phyloP scores from a whole-genome alignment of 2,888 invertebrate species.

The Eupithecia centaureata region DNA sequence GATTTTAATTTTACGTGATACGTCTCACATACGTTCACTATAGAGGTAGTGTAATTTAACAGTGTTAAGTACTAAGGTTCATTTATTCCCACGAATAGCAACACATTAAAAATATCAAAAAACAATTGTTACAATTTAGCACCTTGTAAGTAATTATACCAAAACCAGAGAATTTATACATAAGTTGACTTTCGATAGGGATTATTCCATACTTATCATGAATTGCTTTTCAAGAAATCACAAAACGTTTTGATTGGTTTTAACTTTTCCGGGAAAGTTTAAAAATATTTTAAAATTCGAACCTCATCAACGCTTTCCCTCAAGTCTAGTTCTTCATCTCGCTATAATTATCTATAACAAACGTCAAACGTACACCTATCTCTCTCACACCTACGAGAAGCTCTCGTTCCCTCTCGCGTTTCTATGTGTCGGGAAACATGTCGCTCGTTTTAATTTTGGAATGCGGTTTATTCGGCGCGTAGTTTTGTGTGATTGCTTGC shows the following conservation, averaged over 20 bases:
- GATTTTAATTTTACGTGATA: too few species aligned
- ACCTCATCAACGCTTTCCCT: slow-evolving; percentile 5
- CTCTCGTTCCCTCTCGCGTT: slow-evolving; percentile 41
- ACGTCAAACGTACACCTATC: slow-evolving; percentile 64
- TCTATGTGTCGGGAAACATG: slow-evolving; percentile 63
- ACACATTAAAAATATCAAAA: too few species aligned
- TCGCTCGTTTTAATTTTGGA: slow-evolving; percentile 80
- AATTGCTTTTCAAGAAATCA: background rate
- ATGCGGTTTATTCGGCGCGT: slow-evolving; percentile 76
- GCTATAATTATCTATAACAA: slow-evolving; percentile 68
- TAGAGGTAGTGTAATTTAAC: too few species aligned
- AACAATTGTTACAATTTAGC: too few species aligned
- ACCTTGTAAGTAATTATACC: too few species aligned
- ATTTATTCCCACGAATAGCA: too few species aligned
- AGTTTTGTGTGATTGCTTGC: slow-evolving; percentile 64
- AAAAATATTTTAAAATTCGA: slow-evolving; percentile 2
- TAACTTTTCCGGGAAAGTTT: background rate
- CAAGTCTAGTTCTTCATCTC: slow-evolving; percentile 54
- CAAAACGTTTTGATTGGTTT: background rate
- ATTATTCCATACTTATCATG: too few species aligned
- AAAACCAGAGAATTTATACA: too few species aligned
- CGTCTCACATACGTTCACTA: too few species aligned
- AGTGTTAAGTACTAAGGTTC: too few species aligned
- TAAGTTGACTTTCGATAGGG: too few species aligned
- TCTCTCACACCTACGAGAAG: slow-evolving; percentile 52